Base-by-base conservation (phyloP, 1,140 invertebrate genomes). In the Hylaeus anthracinus region DNA sequence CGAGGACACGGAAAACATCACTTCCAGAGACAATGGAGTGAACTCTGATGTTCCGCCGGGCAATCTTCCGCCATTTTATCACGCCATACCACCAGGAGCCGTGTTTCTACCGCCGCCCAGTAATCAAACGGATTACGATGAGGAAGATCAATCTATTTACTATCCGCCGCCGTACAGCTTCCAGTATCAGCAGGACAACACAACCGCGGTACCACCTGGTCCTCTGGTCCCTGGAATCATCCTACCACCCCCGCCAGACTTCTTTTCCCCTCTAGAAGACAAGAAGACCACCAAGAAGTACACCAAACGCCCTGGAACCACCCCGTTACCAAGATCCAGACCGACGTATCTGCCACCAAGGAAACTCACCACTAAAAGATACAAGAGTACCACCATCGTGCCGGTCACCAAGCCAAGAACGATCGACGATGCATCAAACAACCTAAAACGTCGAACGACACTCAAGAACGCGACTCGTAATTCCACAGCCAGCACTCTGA, bases 111-210 rank as follows among this genome's bases (percentile, higher is more conserved):
- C 96, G 80, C 95, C 96, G 84, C 95, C 95, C 67, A 94, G 94
- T 87, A 97, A 97, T 92, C 94, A 95, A 83, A 95, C 96, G 61
- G 96, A 96, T 87, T 95, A 96, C 66, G 97, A 98, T 93, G 97
- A 97, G 92, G 97, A 97, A 91, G 97, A 98, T 93, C 97, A 97
- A 88, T 97, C 97, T 70, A 96, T 98, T 26, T 98, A 97, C 89
- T 97, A 98, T 94, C 97, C 97, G 79, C 97, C 97, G 85, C 96
- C 97, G 2, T 98, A 98, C 93, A 97, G 97, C 92, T 98, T 98
- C 93, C 96, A 96, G 78, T 98, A 97, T 91, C 94, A 94, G 81
- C 95, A 95, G 86, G 97, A 97, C 88, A 97, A 98, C 91, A 94
- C 95, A 1, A 96, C 95, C 48, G 94, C 93, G 37, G 97, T 98